These are phyloP conservation scores for Hesperophylax magnus DNA, from an alignment of 1,140 invertebrate species.

Conservation along the genomic window DNA sequence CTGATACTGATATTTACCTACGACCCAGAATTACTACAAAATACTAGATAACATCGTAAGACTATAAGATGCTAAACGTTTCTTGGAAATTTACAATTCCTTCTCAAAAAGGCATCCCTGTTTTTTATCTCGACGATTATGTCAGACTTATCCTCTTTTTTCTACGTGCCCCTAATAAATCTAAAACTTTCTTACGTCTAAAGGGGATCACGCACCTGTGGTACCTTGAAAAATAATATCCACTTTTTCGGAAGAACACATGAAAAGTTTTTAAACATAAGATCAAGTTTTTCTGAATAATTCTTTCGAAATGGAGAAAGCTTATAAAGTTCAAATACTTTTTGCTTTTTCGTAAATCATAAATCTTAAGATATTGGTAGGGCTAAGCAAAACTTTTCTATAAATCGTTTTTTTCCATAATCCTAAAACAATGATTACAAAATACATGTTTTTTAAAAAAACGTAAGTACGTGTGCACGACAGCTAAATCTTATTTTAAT, in stretches of 20 bases:
- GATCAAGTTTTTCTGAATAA: conserved; percentile 52
- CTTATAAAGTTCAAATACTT: conserved; percentile 39
- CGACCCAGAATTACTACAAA: not conserved
- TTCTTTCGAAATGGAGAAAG: conserved; percentile 33
- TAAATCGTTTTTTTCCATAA: not conserved
- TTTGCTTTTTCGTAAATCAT: conserved; percentile 12
- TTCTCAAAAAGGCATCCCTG: conserved; percentile 23
- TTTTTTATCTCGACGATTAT: conserved; percentile 59
- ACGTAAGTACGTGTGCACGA: too few species aligned
- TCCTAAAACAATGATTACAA: too few species aligned
- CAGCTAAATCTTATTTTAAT: too few species aligned
- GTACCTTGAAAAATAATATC: conserved; percentile 53
- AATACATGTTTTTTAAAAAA: too few species aligned
- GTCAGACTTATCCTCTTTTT: conserved; percentile 57
- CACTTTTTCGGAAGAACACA: conserved; percentile 44
- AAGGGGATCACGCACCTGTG: conserved; percentile 56
- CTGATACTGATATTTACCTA: too few species aligned
- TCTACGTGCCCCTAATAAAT: conserved; percentile 57
- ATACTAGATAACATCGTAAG: conserved; percentile 15
- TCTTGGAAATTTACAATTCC: conserved; percentile 30
- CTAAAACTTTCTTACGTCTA: conserved; percentile 54
- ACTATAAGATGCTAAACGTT: conserved; percentile 24
- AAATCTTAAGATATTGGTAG: not conserved
- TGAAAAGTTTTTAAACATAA: conserved; percentile 53
- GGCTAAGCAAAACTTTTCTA: not conserved